A percentile compares a stretch with the other conserved stretches of the same genome.
phyloP scores from a whole-genome alignment of 2,113 vertebrate genomes.

The Genyomyrus donnyi region DNA sequence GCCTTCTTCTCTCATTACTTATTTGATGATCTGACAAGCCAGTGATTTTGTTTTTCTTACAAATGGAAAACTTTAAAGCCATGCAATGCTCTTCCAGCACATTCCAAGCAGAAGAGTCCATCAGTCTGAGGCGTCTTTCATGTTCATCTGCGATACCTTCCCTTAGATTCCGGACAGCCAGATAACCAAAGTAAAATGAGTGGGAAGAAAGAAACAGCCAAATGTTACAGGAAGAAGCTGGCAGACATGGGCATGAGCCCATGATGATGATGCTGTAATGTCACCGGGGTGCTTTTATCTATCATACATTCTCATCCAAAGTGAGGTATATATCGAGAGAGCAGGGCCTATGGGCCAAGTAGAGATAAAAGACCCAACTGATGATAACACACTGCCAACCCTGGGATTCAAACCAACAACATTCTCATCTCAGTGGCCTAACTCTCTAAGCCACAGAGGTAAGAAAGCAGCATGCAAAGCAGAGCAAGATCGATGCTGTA shows the following conservation, averaged over 20 bases:
- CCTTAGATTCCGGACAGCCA: neutral
- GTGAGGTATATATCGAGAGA: neutral
- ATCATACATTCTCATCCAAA: neutral
- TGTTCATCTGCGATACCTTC: neutral
- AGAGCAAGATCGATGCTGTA: neutral
- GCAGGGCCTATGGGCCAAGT: neutral
- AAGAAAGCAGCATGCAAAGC: neutral
- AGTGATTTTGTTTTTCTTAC: no score
- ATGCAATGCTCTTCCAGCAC: neutral
- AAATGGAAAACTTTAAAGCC: neutral
- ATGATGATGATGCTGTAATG: neutral
- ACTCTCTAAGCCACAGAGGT: neutral
- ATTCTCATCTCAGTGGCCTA: neutral
- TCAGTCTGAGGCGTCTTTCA: neutral
- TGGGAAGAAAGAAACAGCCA: neutral
- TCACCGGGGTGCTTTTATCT: neutral
- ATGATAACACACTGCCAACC: neutral
- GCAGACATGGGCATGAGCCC: no score
- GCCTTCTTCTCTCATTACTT: no score
- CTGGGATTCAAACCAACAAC: neutral
- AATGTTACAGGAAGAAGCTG: neutral
- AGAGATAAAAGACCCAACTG: neutral
- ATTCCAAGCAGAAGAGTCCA: neutral
- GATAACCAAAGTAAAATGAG: neutral
- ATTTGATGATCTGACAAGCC: no score